Evolutionary conservation across 2,888 invertebrate genomes (phyloP).

Genomic region (Thecophora atra): DNA sequence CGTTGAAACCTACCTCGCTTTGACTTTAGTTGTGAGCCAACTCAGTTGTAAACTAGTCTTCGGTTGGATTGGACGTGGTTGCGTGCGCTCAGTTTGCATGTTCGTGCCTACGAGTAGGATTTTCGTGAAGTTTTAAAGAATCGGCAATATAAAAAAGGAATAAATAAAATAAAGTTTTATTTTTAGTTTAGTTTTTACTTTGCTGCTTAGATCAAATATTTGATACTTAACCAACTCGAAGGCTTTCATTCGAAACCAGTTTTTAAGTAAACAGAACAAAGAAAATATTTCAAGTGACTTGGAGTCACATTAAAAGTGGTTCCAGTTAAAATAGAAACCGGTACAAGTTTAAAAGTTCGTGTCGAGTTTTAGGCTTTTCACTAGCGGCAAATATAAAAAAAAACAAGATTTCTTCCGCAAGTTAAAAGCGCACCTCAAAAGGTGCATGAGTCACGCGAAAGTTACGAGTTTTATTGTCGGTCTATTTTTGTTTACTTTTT

Average conservation of each 20-base stretch:
- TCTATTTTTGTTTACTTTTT: not conserved
- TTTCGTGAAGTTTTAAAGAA: not conserved
- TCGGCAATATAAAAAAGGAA: too few relatives aligned
- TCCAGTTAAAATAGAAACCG: not conserved
- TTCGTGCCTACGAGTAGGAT: not conserved
- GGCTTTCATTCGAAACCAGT: too few relatives aligned
- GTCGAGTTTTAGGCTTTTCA: not conserved
- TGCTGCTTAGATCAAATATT: too few relatives aligned
- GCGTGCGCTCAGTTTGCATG: not conserved
- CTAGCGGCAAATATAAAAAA: not conserved
- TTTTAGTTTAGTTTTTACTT: too few relatives aligned
- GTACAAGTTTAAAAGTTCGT: not conserved
- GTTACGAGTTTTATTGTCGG: too few relatives aligned
- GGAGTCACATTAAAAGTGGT: too few relatives aligned
- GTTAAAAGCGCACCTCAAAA: not conserved
- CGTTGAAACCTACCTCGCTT: conserved; percentile 31
- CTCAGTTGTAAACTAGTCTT: conserved; percentile 31
- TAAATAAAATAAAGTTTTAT: too few relatives aligned
- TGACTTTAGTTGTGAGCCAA: conserved; percentile 23
- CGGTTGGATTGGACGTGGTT: conserved; percentile 22
- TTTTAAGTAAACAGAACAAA: too few relatives aligned
- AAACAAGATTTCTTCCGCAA: not conserved
- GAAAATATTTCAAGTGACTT: too few relatives aligned
- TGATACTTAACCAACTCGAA: too few relatives aligned
- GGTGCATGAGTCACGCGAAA: too few relatives aligned